These are phyloP conservation scores for Habropoda laboriosa DNA, from an alignment of 1,140 invertebrate genomes.

Conservation along the genomic window DNA sequence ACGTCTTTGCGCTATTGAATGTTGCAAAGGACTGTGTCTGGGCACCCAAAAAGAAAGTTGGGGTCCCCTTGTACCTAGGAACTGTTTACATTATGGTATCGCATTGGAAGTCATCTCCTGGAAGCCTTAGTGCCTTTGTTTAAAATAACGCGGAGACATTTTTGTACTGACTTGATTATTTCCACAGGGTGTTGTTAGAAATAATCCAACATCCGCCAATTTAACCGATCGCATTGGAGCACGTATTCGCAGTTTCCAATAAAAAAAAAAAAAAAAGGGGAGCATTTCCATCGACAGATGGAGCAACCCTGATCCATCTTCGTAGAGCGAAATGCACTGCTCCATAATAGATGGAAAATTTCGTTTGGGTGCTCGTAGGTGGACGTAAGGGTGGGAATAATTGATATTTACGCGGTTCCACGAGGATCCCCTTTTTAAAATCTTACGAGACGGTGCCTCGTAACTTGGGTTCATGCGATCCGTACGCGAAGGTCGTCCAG, in stretches of 20 bases:
- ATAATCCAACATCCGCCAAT: too few species aligned
- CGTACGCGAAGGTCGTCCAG: conserved; percentile 70
- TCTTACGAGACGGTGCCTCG: conserved; percentile 27
- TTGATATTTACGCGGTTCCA: conserved; percentile 40
- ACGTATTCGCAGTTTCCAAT: background rate
- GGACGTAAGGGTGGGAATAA: conserved; percentile 16
- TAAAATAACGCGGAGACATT: too few species aligned
- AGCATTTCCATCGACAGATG: background rate
- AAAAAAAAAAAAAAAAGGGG: background rate
- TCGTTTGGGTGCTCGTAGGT: background rate
- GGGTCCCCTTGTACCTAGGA: too few species aligned
- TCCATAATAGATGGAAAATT: conserved; percentile 10
- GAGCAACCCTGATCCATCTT: conserved; percentile 6
- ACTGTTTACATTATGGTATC: too few species aligned
- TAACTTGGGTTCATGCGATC: conserved; percentile 61
- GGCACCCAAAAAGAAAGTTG: too few species aligned
- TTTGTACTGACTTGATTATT: too few species aligned
- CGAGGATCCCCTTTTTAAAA: conserved; percentile 39
- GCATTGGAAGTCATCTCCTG: too few species aligned
- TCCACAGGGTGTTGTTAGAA: too few species aligned
- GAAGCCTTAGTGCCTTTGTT: too few species aligned
- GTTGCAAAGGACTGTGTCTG: too few species aligned
- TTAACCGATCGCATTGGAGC: background rate
- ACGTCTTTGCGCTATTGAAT: too few species aligned
- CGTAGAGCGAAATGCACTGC: background rate